Evolutionary conservation across 2,888 invertebrate genomes (phyloP), one percentile per base, ranked within the genome.

Genomic region (Melieria omissa): DNA sequence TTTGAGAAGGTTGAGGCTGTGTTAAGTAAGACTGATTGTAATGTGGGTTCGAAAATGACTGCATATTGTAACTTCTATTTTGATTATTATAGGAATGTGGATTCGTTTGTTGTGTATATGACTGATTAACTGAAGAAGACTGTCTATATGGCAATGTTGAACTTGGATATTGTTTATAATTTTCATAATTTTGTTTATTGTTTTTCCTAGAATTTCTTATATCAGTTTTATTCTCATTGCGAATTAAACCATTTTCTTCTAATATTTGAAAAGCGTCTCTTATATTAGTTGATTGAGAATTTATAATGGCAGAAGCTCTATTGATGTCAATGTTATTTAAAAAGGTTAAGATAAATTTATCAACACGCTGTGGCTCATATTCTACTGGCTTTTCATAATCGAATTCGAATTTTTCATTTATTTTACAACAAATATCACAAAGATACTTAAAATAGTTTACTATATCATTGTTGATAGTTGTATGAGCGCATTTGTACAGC

Each of bases 251-350:
- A n/a, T 70, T 57, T 9, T 10, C 14, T 65, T 72, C 70, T 5
- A 75, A 44, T 16, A 67, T 12, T 52, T 64, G 44, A 62, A 49
- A 73, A 4, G 67, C 72, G n/a, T 70, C 73, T 62, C 65, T 57
- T 10, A 73, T n/a, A 58, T 58, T 73, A 10, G n/a, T 41, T 5
- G 63, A 42, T n/a, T 75, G 73, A 49, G 60, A 60, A 60, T 73
- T 75, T 12, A 70, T 64, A 44, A 73, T 46, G 9, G 68, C 63
- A 12, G 72, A 72, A 44, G 71, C 63, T 54, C 67, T 66, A 52
- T 70, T 75, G 44, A 73, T 54, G 68, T 77, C 73, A 63, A 77
- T 77, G 65, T 77, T 76, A 68, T 75, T 77, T 4, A 74, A 5
- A 47, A 73, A 76, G 65, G 76, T 78, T 65, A 77, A 70, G 67